Evolutionary conservation across 2,888 invertebrate species (phyloP), one percentile per base, ranked within the genome.

Genomic region (Acronicta psi): DNA sequence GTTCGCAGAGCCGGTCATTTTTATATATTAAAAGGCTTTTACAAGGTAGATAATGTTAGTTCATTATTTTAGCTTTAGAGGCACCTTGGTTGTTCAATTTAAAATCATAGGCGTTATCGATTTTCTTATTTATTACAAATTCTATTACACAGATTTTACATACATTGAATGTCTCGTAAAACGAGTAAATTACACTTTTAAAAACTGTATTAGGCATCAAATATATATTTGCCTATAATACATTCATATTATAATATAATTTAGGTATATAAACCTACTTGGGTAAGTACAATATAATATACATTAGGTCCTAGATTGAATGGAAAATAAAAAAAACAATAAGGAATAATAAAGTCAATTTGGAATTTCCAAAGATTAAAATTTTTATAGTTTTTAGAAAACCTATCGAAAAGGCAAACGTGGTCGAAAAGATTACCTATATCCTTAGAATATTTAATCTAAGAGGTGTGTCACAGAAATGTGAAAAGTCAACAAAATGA

Each of bases 111-210:
- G 41, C 20, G 16, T 17, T 57, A 43, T 63, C 10, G 40, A 43
- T 79, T 84, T 74, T 75, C 58, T 73, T 43, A 58, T 90, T 90
- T 89, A 89, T 87, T 89, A 84, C 61, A 88, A 88, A 89, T 73
- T 77, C 89, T 88, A 88, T 81, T 82, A 88, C 86, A 89, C 83
- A 84, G 77, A 83, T 75, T 83, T 83, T 83, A 81, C 79, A 84
- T 79, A 84, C 72, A 82, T 61, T 46, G 42, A 69, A 59, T 58
- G 60, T 69, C 46, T 65, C 43, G 47, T 54, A 61, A 61, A 69
- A 69, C 43, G 62, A 42, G 62, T 40, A 61, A 69, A 57, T 61
- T 59, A 71, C 62, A 49, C 62, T 69, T 69, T 40, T 69, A 34
- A 59, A 70, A 59, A 61, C 40, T 52, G 61, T 53, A 44, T 55